A percentile compares a stretch with the other conserved stretches of the same genome.
phyloP scores from a whole-genome alignment of 2,888 invertebrate genomes.

The Lingula anatina region DNA sequence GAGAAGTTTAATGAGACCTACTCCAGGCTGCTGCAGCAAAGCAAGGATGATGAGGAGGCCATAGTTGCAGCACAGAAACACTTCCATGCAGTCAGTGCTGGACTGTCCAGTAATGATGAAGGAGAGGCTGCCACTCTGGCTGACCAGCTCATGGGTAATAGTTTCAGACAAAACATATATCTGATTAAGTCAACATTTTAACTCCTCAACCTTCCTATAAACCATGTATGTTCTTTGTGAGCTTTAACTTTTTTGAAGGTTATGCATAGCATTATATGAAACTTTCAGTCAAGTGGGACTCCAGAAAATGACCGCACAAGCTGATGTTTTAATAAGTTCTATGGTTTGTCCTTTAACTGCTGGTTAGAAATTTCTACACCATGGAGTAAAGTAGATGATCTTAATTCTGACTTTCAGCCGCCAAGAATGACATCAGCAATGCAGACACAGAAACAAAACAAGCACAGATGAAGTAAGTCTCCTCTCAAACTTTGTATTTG shows the following conservation, averaged over 20 bases:
- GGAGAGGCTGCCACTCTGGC: constrained; percentile 76
- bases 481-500: not conserved
- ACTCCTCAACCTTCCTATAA: no score
- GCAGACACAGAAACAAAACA: constrained; percentile 75
- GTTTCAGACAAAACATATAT: no score
- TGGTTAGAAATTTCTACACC: no score
- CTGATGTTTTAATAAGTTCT: no score
- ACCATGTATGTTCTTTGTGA: no score
- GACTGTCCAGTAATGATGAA: constrained; percentile 71
- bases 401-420: constrained; percentile 58
- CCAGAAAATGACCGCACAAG: no score
- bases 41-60: constrained; percentile 64
- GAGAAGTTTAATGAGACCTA: constrained; percentile 59
- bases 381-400: no score
- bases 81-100: constrained; percentile 79
- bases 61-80: constrained; percentile 70
- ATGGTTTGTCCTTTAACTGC: no score
- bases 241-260: no score
- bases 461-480: constrained; percentile 62
- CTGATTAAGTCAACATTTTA: no score
- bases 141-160: constrained; percentile 77
- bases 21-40: constrained; percentile 64
- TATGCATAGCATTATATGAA: no score
- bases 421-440: constrained; percentile 69
- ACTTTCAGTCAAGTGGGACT: no score